Evolutionary conservation across 2,888 invertebrate species (phyloP).

Genomic region (Erpobdella octoculata): DNA sequence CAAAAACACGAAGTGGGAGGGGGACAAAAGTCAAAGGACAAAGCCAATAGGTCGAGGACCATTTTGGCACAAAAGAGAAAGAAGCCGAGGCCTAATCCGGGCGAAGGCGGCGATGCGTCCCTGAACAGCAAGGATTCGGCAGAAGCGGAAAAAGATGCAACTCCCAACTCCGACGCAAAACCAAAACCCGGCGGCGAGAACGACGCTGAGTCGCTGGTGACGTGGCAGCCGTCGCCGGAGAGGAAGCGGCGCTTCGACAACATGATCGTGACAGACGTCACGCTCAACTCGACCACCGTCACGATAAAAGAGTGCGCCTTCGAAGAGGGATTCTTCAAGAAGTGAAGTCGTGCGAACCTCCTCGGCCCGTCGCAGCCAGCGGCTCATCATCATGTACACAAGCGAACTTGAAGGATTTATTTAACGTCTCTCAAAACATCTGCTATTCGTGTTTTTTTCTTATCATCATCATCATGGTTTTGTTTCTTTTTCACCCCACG

Average conservation of each 20-base stretch:
- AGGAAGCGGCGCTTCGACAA: slow-evolving; percentile 25
- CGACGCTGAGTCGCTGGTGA: not conserved
- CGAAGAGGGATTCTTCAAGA: slow-evolving; percentile 24
- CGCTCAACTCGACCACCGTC: slow-evolving; percentile 27
- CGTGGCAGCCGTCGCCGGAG: slow-evolving; percentile 27
- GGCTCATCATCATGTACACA: no score
- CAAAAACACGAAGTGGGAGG: not conserved
- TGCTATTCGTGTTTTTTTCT: no score
- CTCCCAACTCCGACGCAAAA: not conserved
- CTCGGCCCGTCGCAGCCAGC: no score
- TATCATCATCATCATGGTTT: no score
- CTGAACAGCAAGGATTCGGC: not conserved
- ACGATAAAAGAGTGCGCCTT: slow-evolving; percentile 26
- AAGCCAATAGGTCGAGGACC: not conserved
- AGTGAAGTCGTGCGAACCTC: no score
- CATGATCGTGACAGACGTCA: slow-evolving; percentile 30
- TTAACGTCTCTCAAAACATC: no score
- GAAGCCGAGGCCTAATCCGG: not conserved
- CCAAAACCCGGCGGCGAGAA: no score
- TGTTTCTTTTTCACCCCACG: no score
- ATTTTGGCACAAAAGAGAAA: no score
- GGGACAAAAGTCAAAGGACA: not conserved
- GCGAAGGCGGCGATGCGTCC: not conserved
- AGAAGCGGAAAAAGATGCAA: not conserved
- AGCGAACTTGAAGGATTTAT: no score